phyloP scores from a whole-genome alignment of 2,888 invertebrate genomes.

The Gortyna flavago region DNA sequence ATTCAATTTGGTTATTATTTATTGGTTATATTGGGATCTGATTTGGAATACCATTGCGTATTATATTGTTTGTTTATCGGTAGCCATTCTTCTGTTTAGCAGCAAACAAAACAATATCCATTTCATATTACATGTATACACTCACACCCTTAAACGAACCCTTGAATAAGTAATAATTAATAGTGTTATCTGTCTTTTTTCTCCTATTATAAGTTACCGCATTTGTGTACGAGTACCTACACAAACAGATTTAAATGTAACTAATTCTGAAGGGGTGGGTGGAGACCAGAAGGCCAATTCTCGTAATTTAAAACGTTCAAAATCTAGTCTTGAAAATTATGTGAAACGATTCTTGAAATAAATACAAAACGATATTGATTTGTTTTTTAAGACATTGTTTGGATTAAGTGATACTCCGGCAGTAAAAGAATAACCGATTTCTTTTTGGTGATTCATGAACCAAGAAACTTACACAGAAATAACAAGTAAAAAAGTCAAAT shows the following conservation, averaged over 20 bases:
- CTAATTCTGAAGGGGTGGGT: no score
- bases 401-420: not conserved
- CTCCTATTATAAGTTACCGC: no score
- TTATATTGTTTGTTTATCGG: not conserved
- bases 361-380: not conserved
- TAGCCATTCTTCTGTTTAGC: not conserved
- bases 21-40: not conserved
- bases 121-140: no score
- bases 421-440: conserved; percentile 24
- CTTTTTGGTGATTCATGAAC: conserved; percentile 22
- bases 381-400: not conserved
- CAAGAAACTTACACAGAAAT: conserved; percentile 4
- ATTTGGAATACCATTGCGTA: not conserved
- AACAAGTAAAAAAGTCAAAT: not conserved
- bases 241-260: no score
- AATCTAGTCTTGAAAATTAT: no score
- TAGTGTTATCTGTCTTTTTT: no score
- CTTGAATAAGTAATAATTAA: no score
- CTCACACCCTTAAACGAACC: no score
- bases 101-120: no score
- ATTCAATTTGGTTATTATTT: conserved; percentile 16
- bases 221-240: no score
- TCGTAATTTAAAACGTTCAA: no score
- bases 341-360: not conserved
- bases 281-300: no score